Percentiles rank a stretch among this genome's conserved stretches.
Evolutionary conservation across 2,888 invertebrate species (phyloP).

Genomic region (Alloscopus bannaensis): DNA sequence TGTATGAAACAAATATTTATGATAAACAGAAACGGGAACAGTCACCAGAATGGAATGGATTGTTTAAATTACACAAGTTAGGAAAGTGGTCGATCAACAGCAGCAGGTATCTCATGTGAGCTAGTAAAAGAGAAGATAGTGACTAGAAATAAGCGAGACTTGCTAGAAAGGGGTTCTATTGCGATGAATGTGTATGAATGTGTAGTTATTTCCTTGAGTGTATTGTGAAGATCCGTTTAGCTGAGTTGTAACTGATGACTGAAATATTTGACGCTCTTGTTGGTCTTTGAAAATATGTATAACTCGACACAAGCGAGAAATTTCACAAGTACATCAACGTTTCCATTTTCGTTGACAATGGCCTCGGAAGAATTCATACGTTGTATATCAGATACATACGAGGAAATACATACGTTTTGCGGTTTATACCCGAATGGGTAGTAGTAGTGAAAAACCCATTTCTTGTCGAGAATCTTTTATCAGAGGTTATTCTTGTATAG

Average conservation of each 20-base stretch:
- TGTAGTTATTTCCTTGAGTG: slow-evolving; percentile 61
- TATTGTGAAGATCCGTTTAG: slow-evolving; percentile 53
- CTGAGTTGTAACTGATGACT: slow-evolving; percentile 60
- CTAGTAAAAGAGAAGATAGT: slow-evolving; percentile 41
- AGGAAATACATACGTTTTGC: too few relatives aligned
- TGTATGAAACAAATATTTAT: too few relatives aligned
- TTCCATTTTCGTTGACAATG: too few relatives aligned
- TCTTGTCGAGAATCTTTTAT: too few relatives aligned
- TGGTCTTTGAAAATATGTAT: neutral
- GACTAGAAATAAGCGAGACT: too few relatives aligned
- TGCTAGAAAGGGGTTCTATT: slow-evolving; percentile 28
- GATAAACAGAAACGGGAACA: slow-evolving; percentile 58
- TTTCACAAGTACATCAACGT: too few relatives aligned
- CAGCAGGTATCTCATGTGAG: too few relatives aligned
- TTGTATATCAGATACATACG: too few relatives aligned
- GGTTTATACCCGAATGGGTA: too few relatives aligned
- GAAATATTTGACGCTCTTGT: slow-evolving; percentile 57
- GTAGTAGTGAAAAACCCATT: too few relatives aligned
- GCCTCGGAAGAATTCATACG: too few relatives aligned
- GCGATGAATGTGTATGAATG: slow-evolving; percentile 56
- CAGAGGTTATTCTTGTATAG: too few relatives aligned
- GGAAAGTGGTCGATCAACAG: slow-evolving; percentile 61
- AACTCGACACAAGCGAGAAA: neutral
- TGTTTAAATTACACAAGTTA: slow-evolving; percentile 24
- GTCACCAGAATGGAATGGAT: slow-evolving; percentile 53